Conservation (phyloP, 1,140 invertebrate genomes). For the Hycleus cichorii region DNA sequence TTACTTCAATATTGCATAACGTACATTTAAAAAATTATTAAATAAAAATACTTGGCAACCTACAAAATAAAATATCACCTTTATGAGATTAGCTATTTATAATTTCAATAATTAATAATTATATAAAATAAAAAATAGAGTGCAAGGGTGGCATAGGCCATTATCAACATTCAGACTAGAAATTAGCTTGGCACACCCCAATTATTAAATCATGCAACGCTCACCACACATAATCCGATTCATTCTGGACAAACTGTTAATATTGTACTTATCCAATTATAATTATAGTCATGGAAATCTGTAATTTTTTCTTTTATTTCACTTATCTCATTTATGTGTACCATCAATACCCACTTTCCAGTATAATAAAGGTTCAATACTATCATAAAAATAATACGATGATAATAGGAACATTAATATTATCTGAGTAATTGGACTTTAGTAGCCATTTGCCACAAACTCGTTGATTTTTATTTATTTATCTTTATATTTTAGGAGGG, state of each 20-base stretch:
- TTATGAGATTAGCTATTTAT: slow-evolving; percentile 15
- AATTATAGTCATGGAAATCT: slow-evolving; percentile 10
- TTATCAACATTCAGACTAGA: slow-evolving; percentile 27
- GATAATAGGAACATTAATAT: slow-evolving; percentile 24
- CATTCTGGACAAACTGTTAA: slow-evolving; percentile 9
- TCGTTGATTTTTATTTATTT: slow-evolving; percentile 30
- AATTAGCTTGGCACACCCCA: slow-evolving; percentile 28
- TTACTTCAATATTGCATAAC: slow-evolving; percentile 9
- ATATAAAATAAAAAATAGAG: slow-evolving; percentile 9
- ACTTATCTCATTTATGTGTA: too few species aligned
- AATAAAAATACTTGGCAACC: slow-evolving; percentile 17
- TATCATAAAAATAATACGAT: slow-evolving; percentile 16
- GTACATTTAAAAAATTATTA: slow-evolving; percentile 17
- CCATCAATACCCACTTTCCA: slow-evolving; percentile 9
- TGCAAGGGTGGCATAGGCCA: slow-evolving; percentile 18
- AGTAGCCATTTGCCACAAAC: slow-evolving; percentile 23
- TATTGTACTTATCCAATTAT: slow-evolving; percentile 15
- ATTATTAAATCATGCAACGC: slow-evolving; percentile 5
- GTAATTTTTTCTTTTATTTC: neutral
- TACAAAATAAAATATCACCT: slow-evolving; percentile 25
- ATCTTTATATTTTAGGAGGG: slow-evolving; percentile 18
- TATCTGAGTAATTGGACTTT: slow-evolving; percentile 24
- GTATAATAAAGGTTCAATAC: slow-evolving; percentile 15
- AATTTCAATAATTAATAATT: neutral
- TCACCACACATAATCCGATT: slow-evolving; percentile 6